Base-by-base conservation (phyloP, 1,140 invertebrate species). In the Drosophila parabipectinata region DNA sequence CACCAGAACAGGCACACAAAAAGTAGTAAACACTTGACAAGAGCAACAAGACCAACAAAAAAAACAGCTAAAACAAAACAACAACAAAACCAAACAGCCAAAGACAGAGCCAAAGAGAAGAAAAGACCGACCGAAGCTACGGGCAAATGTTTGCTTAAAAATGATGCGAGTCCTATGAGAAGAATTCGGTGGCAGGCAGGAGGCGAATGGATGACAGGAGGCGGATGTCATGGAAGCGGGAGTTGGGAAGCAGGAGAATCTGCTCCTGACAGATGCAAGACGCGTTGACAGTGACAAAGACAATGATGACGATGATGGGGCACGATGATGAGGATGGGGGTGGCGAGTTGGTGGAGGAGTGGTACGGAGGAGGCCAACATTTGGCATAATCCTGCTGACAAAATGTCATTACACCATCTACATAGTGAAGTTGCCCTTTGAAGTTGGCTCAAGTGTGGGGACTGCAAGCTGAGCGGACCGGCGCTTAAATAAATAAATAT, bases 351-450 rank as follows among this genome's bases (percentile, higher is more conserved):
- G 41, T 0, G 26, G 26, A 4, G 26, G 4, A 4, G 21, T 45
- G 47, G 26, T 55, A 41, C 32, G 9, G n/a, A 45, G 52, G 55
- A 51, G 59, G 64, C 75, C 77, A 56, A 61, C 78, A 80, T 72
- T 82, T 59, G 83, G 71, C 64, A 78, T 88, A 74, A 78, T 85
- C 73, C 48, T 64, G 66, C 76, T 83, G 83, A 88, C 79, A 79
- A 88, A 71, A 88, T 88, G 83, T 88, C 83, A 83, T 88, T 88
- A 88, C 83, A 89, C 83, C 61, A 81, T 68, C 76, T 72, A 69
- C 66, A 68, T 69, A 75, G 44, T 74, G 50, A 63, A 74, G 67
- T 74, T 81, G 62, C 59, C 82, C 77, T 77, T 88, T 83, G 75
- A 83, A 76, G 83, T 44, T 44, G 12, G 12, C n/a, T 63, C 26